Evolutionary conservation across 2,797 vertebrate species (phyloP).

Genomic region (Acipenser oxyrinchus): DNA sequence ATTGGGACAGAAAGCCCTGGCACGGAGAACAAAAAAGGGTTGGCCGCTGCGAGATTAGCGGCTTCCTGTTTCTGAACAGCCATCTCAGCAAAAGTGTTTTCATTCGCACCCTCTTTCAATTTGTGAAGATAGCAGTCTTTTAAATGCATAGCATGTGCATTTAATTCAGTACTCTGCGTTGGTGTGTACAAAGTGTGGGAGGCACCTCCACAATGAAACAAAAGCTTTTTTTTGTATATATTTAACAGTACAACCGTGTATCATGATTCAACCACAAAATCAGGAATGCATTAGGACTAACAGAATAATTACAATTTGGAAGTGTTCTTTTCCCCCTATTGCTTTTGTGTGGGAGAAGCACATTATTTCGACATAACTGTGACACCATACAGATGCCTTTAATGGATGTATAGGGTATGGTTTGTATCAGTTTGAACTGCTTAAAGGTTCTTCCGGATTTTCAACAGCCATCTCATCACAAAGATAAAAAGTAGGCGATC

Average conservation of each 20-base stretch:
- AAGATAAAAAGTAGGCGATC: neutral
- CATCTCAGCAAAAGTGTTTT: neutral
- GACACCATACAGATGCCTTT: too few species aligned
- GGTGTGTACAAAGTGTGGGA: neutral
- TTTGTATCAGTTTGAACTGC: too few species aligned
- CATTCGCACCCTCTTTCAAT: neutral
- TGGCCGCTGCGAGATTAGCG: neutral
- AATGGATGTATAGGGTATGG: too few species aligned
- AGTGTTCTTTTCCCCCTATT: too few species aligned
- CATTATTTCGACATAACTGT: too few species aligned
- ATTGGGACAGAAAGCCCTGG: neutral
- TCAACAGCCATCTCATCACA: too few species aligned
- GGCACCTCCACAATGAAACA: neutral
- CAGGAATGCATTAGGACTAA: too few species aligned
- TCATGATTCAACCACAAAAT: too few species aligned
- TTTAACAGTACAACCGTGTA: too few species aligned
- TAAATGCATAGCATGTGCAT: neutral
- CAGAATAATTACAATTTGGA: too few species aligned
- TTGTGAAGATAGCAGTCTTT: neutral
- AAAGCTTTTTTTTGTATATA: neutral
- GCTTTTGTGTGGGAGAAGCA: too few species aligned
- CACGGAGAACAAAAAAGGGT: neutral
- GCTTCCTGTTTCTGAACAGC: conserved; percentile 5
- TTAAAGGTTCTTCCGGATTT: too few species aligned
- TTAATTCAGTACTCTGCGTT: neutral